Conservation (phyloP, 1,140 invertebrate genomes). For the Lordiphosa collinella region DNA sequence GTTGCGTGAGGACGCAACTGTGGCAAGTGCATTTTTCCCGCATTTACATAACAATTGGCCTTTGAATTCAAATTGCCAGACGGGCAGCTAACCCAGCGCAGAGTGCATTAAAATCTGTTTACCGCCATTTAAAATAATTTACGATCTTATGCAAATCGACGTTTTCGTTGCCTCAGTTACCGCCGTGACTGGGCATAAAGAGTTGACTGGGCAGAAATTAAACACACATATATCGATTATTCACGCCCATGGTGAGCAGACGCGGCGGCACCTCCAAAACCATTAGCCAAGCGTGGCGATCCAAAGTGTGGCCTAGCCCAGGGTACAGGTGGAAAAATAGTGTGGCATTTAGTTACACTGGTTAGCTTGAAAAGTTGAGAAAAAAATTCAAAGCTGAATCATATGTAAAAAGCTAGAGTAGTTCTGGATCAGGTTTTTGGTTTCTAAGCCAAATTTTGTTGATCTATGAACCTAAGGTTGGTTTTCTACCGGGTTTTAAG, state of each 20-base stretch:
- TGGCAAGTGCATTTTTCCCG: slow-evolving; percentile 41
- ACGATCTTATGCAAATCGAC: slow-evolving; percentile 51
- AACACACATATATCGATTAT: slow-evolving; percentile 44
- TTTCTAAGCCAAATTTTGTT: no score
- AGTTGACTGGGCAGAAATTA: slow-evolving; percentile 23
- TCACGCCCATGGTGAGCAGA: slow-evolving; percentile 44
- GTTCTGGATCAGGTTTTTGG: no score
- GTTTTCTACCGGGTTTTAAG: no score
- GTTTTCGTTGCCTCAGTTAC: slow-evolving; percentile 12
- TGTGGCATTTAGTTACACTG: background rate
- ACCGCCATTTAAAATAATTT: slow-evolving; percentile 63
- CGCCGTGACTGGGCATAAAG: slow-evolving; percentile 48
- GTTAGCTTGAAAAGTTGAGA: no score
- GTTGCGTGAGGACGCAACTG: slow-evolving; percentile 48
- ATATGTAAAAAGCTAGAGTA: no score
- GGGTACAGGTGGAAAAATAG: slow-evolving; percentile 6
- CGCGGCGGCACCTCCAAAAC: slow-evolving; percentile 1
- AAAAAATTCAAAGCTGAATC: no score
- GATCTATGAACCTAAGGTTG: no score
- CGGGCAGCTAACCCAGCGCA: background rate
- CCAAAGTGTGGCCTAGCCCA: background rate
- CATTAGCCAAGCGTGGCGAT: background rate
- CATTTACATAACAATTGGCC: slow-evolving; percentile 70
- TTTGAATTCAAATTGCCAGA: slow-evolving; percentile 62
- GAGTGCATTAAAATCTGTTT: slow-evolving; percentile 49